Evolutionary conservation across 2,113 vertebrate genomes (phyloP).

Genomic region (Pangasianodon gigas): DNA sequence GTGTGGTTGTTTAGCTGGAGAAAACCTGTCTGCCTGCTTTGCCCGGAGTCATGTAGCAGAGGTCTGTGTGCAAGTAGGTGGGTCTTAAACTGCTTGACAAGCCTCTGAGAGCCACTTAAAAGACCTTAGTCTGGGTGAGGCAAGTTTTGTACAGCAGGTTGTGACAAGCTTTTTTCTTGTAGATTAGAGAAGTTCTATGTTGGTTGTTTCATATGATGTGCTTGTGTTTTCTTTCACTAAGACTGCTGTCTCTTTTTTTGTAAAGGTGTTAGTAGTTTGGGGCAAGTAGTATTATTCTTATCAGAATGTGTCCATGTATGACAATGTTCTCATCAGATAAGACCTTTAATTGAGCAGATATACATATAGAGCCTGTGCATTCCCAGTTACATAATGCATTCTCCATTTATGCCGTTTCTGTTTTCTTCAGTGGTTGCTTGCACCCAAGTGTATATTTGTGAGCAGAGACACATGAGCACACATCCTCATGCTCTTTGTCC

Average conservation of each 20-base stretch:
- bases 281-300: neutral
- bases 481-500: conserved; percentile 43
- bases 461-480: conserved; percentile 1
- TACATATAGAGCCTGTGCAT: conserved; percentile 13
- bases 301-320: neutral
- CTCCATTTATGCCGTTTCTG: neutral
- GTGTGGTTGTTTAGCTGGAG: conserved; percentile 31
- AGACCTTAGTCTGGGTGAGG: conserved; percentile 30
- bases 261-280: conserved; percentile 1
- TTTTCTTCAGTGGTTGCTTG: conserved; percentile 14
- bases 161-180: conserved; percentile 51
- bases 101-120: conserved; percentile 18
- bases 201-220: neutral
- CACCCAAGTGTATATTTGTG: conserved; percentile 26
- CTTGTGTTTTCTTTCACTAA: neutral
- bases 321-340: neutral
- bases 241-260: neutral
- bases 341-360: neutral
- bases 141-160: conserved; percentile 46
- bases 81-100: conserved; percentile 33
- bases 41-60: conserved; percentile 46
- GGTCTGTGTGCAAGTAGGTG: conserved; percentile 39
- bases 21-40: conserved; percentile 54
- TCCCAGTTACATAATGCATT: neutral
- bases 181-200: conserved; percentile 20